phyloP scores from a whole-genome alignment of 2,797 vertebrate species.

The Tapera naevia region DNA sequence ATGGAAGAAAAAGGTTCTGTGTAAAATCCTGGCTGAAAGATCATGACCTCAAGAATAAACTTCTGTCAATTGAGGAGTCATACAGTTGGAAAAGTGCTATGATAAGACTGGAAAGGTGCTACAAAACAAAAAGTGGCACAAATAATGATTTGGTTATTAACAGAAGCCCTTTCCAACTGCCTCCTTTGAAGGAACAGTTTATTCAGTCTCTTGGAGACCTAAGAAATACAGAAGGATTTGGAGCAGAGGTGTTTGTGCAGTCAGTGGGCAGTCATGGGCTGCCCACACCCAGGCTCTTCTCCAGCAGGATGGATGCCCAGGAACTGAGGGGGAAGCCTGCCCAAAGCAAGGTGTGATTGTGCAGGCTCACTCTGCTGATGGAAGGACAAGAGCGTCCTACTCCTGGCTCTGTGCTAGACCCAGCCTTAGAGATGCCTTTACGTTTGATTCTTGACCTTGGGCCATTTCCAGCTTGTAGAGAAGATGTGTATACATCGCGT shows the following conservation, averaged over 20 bases:
- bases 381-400: not conserved
- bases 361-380: not conserved
- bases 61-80: not conserved
- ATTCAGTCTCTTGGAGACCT: not conserved
- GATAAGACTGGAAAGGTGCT: not conserved
- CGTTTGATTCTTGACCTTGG: not conserved
- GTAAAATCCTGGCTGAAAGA: not conserved
- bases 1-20: not conserved
- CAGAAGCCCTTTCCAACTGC: not conserved
- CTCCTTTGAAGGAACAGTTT: not conserved
- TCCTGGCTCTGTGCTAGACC: not conserved
- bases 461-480: not conserved
- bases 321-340: not conserved
- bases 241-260: not conserved
- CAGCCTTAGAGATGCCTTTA: not conserved
- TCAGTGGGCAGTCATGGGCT: not conserved
- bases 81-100: not conserved
- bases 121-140: not conserved
- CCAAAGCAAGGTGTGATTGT: not conserved
- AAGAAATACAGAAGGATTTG: not conserved
- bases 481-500: rapidly evolving
- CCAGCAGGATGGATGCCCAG: not conserved
- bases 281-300: not conserved
- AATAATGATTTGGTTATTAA: not conserved
- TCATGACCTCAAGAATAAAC: not conserved